A percentile compares a stretch with the other conserved stretches of the same genome.
phyloP scores from a whole-genome alignment of 2,888 invertebrate species.

The Onchidella celtica region DNA sequence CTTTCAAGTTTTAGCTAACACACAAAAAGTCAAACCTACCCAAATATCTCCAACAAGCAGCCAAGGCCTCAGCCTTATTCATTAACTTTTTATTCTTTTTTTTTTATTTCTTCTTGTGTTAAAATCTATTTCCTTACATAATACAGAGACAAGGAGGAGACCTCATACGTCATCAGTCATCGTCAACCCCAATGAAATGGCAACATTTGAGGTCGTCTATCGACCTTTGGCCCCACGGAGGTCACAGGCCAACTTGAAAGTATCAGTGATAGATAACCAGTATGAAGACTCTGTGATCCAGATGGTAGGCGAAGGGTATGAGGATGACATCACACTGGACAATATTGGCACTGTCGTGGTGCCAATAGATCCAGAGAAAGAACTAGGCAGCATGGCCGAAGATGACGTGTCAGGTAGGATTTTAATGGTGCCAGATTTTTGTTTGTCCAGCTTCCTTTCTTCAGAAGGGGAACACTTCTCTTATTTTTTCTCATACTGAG shows the following conservation, averaged over 20 bases:
- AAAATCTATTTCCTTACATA: neutral
- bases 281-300: conserved; percentile 83
- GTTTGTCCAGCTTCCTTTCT: no score
- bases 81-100: no score
- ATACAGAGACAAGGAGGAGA: conserved; percentile 47
- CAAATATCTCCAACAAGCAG: no score
- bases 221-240: conserved; percentile 71
- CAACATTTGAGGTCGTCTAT: conserved; percentile 75
- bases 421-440: no score
- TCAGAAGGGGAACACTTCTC: no score
- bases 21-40: no score
- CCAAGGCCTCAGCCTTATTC: no score
- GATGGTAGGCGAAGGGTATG: conserved; percentile 81
- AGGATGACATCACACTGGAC: conserved; percentile 81
- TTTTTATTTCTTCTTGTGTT: no score
- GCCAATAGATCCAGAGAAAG: conserved; percentile 63
- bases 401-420: conserved; percentile 76
- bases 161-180: conserved; percentile 79
- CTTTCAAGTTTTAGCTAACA: no score
- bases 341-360: conserved; percentile 79
- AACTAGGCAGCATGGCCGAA: conserved; percentile 78
- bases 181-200: conserved; percentile 74
- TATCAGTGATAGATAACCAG: conserved; percentile 83
- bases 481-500: no score
- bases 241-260: conserved; percentile 79